These are phyloP conservation scores for Podiceps cristatus DNA, from an alignment of 2,113 vertebrate species.

Conservation along the genomic window DNA sequence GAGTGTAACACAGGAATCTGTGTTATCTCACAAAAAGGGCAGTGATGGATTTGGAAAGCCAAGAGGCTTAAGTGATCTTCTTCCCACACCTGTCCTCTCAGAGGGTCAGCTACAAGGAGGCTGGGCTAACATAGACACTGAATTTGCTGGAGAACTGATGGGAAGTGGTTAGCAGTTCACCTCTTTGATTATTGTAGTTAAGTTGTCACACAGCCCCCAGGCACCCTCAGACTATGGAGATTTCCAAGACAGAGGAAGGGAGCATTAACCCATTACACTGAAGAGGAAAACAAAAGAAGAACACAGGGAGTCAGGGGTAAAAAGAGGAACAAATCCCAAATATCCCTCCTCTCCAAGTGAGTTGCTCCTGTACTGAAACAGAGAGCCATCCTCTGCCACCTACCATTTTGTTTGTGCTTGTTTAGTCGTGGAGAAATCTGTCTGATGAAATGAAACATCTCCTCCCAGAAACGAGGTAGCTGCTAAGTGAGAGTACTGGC, in stretches of 20 bases:
- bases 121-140: neutral
- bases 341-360: neutral
- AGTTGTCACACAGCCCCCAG: neutral
- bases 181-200: neutral
- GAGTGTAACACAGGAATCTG: neutral
- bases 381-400: neutral
- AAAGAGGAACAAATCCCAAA: neutral
- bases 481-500: conserved; percentile 11
- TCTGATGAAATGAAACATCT: conserved; percentile 31
- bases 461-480: neutral
- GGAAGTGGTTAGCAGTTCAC: neutral
- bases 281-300: neutral
- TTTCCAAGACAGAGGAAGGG: neutral
- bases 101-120: neutral
- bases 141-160: neutral
- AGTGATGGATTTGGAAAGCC: neutral
- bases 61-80: neutral
- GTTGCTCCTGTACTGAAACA: neutral
- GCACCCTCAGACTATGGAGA: neutral
- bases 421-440: neutral
- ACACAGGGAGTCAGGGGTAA: neutral
- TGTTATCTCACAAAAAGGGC: neutral
- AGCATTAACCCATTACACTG: neutral
- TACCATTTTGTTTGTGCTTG: conserved; percentile 4
- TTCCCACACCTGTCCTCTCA: neutral